Evolutionary conservation across 2,888 invertebrate species (phyloP), one percentile per base, ranked within the genome.

Genomic region (Galerucella nymphaeae): DNA sequence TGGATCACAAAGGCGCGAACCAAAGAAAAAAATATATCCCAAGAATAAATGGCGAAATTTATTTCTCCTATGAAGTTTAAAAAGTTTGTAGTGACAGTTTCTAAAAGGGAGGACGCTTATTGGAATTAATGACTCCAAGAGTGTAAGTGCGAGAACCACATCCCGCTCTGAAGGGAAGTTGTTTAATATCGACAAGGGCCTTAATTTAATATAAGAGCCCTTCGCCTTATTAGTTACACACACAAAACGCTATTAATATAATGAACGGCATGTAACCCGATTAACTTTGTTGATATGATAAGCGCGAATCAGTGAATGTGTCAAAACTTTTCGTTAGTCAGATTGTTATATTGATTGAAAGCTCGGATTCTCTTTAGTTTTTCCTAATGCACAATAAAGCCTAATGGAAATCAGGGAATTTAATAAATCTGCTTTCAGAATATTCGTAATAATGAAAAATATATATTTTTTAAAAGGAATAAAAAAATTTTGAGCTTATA

Each of bases 1-100:
- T 86, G 85, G 84, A 85, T 86, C 84, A 84, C 81, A 83, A 84
- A 85, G 85, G 84, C 84, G 84, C 82, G 83, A 84, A 84, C 83
- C 81, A 82, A 83, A 84, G 85, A 83, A 84, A 38, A 38, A 38
- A 38, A 38, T 38, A 82, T 82, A 83, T 83, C 82, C 80, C 79
- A 79, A 82, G 81, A 83, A 84, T 84, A 83, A 84, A 85, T 84
- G 84, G 82, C 80, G 77, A 81, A 84, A 84, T 85, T 84, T 84
- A 85, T 85, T 84, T 84, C 81, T 81, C 79, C 80, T 81, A 83
- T 82, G 84, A 83, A 83, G 81, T 84, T 84, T 83, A 81, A 83
- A 83, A 83, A 83, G 81, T 83, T 83, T 83, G 81, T 82, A 83
- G 83, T 84, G 84, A 85, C 84, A 85, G 85, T 83, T 84, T 80